Evolutionary conservation across 2,888 invertebrate species (phyloP), one percentile per base, ranked within the genome.

Genomic region (Drosophila picticornis): DNA sequence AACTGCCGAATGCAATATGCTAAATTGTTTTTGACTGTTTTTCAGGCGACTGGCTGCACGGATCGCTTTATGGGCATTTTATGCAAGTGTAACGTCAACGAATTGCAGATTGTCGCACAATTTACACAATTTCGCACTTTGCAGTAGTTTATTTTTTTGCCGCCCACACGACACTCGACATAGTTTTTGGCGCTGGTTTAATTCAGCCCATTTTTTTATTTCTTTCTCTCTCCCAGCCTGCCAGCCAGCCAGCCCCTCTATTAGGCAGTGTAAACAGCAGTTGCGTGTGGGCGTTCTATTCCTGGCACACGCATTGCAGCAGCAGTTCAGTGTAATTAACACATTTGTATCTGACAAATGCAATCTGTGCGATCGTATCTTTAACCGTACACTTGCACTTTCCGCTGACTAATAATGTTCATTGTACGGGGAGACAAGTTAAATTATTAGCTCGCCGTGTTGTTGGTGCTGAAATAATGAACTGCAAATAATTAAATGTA

Each of bases 261-360:
- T 19, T 55, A 40, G 65, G 46, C 62, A 34, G 65, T 40, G 64
- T 76, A 77, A 86, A 83, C 87, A 66, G 59, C 87, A 66, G 59
- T 72, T 84, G 85, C 88, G 85, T 84, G 85, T 90, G 85, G 85
- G 91, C 82, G 90, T 81, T 90, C 90, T 85, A 90, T 85, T 90
- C 91, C 90, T 85, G 91, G 88, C 73, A 57, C 84, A 89, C 84
- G 88, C 91, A 89, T 63, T 38, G 81, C 58, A 38, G 25, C 46
- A 46, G 22, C 67, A 56, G 56, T 56, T 78, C 82, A 78, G 65
- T 68, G 88, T 91, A 85, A 85, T 85, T 85, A 85, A 85, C 85
- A 85, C 85, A 90, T 86, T 90, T 86, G 91, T 90, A 90, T 86
- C 85, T 86, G 85, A 90, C 85, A 90, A 90, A 90, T 87, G 90